Percentiles rank a stretch among this genome's conserved stretches.
phyloP scores from a whole-genome alignment of 1,140 invertebrate genomes.

The Pseudomyrmex cubaensis region DNA sequence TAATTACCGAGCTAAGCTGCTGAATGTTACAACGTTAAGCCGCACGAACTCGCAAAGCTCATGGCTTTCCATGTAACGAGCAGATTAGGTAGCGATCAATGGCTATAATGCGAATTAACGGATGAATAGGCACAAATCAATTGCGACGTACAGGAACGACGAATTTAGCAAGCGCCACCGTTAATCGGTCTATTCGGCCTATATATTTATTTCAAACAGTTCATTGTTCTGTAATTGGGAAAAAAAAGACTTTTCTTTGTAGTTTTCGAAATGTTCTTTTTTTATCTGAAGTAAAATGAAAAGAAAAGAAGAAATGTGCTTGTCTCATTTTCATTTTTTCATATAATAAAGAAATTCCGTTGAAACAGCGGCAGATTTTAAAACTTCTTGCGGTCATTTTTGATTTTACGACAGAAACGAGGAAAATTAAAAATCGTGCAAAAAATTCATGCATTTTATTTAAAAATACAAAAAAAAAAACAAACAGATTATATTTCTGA shows the following conservation, averaged over 20 bases:
- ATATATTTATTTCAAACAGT: not conserved
- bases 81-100: constrained; percentile 20
- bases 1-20: constrained; percentile 5
- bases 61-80: constrained; percentile 3
- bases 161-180: constrained; percentile 2
- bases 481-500: too few relatives aligned
- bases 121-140: constrained; percentile 51
- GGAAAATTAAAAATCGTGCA: too few relatives aligned
- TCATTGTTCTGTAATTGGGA: not conserved
- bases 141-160: constrained; percentile 4
- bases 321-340: too few relatives aligned
- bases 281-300: not conserved
- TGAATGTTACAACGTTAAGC: constrained; percentile 38
- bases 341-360: too few relatives aligned
- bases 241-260: not conserved
- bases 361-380: too few relatives aligned
- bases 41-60: not conserved
- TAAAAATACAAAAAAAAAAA: too few relatives aligned
- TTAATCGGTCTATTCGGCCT: not conserved
- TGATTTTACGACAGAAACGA: too few relatives aligned
- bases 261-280: not conserved
- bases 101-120: constrained; percentile 12
- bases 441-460: too few relatives aligned
- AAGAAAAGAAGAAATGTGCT: too few relatives aligned
- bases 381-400: not conserved